Evolutionary conservation across 1,140 invertebrate species (phyloP).

Genomic region (Diplogasteroides magnus): DNA sequence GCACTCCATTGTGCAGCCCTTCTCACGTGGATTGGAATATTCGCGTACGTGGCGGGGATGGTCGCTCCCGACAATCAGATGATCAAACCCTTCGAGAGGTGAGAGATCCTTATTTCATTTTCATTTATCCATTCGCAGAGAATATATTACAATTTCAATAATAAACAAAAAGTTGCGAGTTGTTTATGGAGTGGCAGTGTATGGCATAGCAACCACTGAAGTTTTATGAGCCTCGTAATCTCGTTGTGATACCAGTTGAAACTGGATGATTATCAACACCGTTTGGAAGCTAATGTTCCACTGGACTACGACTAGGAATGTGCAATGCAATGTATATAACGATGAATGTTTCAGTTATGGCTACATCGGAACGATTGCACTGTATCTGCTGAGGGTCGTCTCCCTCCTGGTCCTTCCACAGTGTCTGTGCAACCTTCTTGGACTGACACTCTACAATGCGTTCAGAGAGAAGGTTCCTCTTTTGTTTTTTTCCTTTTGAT

Average conservation of each 20-base stretch:
- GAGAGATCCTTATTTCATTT: no score
- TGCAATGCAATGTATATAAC: background rate
- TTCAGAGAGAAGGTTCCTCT: slow-evolving; percentile 79
- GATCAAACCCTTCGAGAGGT: background rate
- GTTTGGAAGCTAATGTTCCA: no score
- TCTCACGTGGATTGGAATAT: slow-evolving; percentile 21
- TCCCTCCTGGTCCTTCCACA: slow-evolving; percentile 72
- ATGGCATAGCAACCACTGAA: no score
- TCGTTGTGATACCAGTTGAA: no score
- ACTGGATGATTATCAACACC: no score
- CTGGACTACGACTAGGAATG: no score
- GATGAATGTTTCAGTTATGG: slow-evolving; percentile 47
- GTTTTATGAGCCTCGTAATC: no score
- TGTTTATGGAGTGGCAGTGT: no score
- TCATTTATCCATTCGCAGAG: no score
- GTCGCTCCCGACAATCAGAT: background rate
- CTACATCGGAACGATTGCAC: slow-evolving; percentile 60
- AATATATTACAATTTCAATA: no score
- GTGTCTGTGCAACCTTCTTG: slow-evolving; percentile 83
- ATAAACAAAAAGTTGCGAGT: no score
- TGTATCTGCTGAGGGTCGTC: slow-evolving; percentile 75
- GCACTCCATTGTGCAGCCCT: slow-evolving; percentile 24
- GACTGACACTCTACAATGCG: slow-evolving; percentile 83
- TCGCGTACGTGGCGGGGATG: slow-evolving; percentile 25
- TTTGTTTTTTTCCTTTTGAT: background rate